phyloP scores from a whole-genome alignment of 2,113 vertebrate genomes.

The Fregata magnificens region DNA sequence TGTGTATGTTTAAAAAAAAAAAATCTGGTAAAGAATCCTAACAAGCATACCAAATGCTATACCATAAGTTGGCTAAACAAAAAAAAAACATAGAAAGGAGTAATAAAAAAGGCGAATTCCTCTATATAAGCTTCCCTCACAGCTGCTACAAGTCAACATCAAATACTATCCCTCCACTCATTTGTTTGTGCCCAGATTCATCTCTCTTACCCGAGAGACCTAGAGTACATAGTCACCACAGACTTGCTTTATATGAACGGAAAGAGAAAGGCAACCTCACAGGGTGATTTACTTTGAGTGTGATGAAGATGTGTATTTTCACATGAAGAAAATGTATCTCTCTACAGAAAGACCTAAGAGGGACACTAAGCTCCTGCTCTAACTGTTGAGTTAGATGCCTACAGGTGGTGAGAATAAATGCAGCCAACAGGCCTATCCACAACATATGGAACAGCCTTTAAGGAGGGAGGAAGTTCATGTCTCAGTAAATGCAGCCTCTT shows the following conservation, averaged over 20 bases:
- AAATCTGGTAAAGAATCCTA: neutral
- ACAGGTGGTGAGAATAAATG: neutral
- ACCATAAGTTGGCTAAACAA: neutral
- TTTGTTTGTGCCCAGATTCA: neutral
- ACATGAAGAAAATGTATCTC: too few relatives aligned
- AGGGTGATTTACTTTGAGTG: accelerated
- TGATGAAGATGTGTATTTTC: neutral
- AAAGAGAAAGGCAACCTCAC: neutral
- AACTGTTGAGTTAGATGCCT: neutral
- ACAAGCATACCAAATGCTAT: neutral
- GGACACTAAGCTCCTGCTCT: neutral
- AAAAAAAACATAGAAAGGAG: neutral
- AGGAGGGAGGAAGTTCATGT: neutral
- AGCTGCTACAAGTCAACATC: neutral
- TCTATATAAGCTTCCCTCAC: neutral
- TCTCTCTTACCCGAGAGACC: neutral
- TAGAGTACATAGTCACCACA: neutral
- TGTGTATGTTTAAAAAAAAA: neutral
- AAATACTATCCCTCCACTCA: neutral
- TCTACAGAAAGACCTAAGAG: neutral
- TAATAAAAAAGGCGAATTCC: neutral
- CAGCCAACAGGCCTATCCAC: neutral
- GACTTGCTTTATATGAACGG: neutral
- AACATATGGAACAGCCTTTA: neutral
- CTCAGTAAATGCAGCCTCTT: neutral